Evolutionary conservation across 2,113 vertebrate genomes (phyloP).

Genomic region (Aleadryas rufinucha): DNA sequence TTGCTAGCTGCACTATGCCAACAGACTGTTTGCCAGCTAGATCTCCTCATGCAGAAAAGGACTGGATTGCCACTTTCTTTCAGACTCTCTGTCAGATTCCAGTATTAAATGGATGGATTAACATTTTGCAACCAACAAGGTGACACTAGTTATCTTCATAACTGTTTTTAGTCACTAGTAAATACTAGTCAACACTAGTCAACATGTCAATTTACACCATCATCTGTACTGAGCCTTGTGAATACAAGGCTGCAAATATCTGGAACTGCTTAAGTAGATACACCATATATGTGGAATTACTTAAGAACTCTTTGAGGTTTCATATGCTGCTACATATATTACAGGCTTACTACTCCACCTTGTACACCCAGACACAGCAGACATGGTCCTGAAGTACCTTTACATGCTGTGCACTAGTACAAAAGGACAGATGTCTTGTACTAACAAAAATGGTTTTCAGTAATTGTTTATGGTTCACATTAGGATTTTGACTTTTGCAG

Average conservation of each 20-base stretch:
- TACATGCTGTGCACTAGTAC: neutral
- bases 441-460: neutral
- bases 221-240: neutral
- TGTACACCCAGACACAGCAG: neutral
- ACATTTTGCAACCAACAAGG: neutral
- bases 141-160: neutral
- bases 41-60: neutral
- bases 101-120: slow-evolving; percentile 10
- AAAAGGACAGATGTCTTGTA: neutral
- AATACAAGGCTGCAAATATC: neutral
- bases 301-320: neutral
- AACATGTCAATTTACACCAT: neutral
- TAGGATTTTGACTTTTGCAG: neutral
- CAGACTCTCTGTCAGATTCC: neutral
- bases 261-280: neutral
- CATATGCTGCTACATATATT: neutral
- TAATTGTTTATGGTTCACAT: neutral
- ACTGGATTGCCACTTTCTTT: neutral
- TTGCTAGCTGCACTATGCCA: neutral
- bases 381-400: neutral
- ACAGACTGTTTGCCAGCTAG: neutral
- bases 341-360: neutral
- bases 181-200: neutral
- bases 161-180: neutral
- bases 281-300: neutral